A percentile compares a stretch with the other conserved stretches of the same genome.
Evolutionary conservation across 1,140 invertebrate species (phyloP).

Genomic region (Pogonus chalceus): DNA sequence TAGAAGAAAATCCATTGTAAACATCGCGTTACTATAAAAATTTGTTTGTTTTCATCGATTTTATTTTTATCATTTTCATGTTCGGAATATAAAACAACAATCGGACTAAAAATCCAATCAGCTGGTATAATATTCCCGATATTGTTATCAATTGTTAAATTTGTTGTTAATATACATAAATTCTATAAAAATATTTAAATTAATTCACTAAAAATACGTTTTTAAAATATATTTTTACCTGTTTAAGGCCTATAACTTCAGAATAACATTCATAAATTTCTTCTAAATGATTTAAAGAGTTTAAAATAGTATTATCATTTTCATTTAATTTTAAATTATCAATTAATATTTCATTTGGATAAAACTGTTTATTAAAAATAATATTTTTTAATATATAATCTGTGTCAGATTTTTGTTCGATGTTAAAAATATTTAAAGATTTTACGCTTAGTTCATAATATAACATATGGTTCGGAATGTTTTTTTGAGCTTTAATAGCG

Average conservation of each 20-base stretch:
- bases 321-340: slow-evolving; percentile 39
- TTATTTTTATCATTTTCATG: slow-evolving; percentile 33
- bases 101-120: slow-evolving; percentile 58
- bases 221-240: slow-evolving; percentile 22
- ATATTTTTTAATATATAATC: slow-evolving; percentile 40
- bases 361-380: slow-evolving; percentile 45
- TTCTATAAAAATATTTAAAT: slow-evolving; percentile 23
- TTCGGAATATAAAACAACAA: slow-evolving; percentile 45
- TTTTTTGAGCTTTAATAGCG: slow-evolving; percentile 33
- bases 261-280: slow-evolving; percentile 41
- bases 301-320: slow-evolving; percentile 33
- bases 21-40: slow-evolving; percentile 36
- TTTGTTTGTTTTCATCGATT: slow-evolving; percentile 32
- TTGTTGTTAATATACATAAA: slow-evolving; percentile 13
- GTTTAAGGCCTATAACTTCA: slow-evolving; percentile 37
- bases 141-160: slow-evolving; percentile 26
- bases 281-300: slow-evolving; percentile 36
- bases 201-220: slow-evolving; percentile 15
- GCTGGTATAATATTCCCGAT: slow-evolving; percentile 46
- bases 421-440: slow-evolving; percentile 40
- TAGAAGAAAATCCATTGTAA: slow-evolving; percentile 48
- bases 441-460: slow-evolving; percentile 43
- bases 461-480: slow-evolving; percentile 26
- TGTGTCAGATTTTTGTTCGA: slow-evolving; percentile 38
- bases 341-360: slow-evolving; percentile 41